A percentile compares a stretch with the other conserved stretches of the same genome.
phyloP scores from a whole-genome alignment of 2,797 vertebrate genomes.

The Hippoglossus hippoglossus region DNA sequence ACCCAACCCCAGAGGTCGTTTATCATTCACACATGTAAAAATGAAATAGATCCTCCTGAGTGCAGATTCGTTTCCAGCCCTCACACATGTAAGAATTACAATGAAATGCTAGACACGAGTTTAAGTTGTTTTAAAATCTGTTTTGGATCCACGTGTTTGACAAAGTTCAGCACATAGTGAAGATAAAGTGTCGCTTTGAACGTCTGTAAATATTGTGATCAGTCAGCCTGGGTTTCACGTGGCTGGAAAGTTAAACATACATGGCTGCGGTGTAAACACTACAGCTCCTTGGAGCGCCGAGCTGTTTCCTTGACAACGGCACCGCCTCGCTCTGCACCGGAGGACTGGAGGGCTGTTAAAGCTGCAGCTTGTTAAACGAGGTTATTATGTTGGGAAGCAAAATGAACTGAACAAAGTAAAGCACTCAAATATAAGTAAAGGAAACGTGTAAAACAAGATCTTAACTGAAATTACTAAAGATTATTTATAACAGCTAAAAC shows the following conservation, averaged over 20 bases:
- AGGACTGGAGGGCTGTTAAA: conserved; percentile 37
- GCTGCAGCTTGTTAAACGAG: conserved; percentile 53
- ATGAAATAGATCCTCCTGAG: background rate
- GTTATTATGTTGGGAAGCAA: conserved; percentile 18
- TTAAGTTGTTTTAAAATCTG: background rate
- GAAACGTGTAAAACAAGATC: background rate
- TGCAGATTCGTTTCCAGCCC: background rate
- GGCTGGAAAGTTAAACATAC: conserved; percentile 69
- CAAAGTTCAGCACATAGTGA: background rate
- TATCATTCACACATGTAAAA: background rate
- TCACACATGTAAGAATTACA: no score
- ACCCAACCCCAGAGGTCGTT: background rate
- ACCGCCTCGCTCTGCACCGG: conserved; percentile 24
- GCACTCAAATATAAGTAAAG: conserved; percentile 16
- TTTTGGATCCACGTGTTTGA: background rate
- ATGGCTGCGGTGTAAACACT: conserved; percentile 45
- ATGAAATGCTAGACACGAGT: background rate
- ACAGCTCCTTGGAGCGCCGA: conserved; percentile 45
- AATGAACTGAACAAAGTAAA: conserved; percentile 13
- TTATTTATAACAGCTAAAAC: conserved; percentile 7
- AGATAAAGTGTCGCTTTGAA: background rate
- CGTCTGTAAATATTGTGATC: conserved; percentile 18
- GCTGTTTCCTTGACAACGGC: conserved; percentile 75
- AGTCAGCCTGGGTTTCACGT: conserved; percentile 33
- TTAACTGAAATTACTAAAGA: background rate